phyloP scores from a whole-genome alignment of 2,888 invertebrate species.

The Sclerodermus sp. region DNA sequence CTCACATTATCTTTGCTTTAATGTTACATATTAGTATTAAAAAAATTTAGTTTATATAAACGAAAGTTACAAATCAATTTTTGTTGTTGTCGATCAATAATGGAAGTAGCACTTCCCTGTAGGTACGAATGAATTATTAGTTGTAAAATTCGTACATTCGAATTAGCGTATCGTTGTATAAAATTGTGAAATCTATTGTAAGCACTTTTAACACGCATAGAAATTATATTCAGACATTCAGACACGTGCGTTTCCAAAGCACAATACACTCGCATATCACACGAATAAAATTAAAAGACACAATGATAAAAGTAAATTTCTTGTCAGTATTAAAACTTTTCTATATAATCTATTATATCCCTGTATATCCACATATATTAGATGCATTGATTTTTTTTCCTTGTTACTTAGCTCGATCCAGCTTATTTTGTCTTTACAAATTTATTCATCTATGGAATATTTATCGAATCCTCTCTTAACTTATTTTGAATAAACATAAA shows the following conservation, averaged over 20 bases:
- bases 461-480: background rate
- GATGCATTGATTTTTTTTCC: background rate
- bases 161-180: background rate
- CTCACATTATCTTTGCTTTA: too few species aligned
- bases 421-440: too few species aligned
- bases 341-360: conserved; percentile 32
- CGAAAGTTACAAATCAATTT: too few species aligned
- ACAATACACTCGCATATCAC: background rate
- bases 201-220: background rate
- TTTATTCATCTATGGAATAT: too few species aligned
- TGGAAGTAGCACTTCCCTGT: too few species aligned
- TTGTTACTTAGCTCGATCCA: too few species aligned
- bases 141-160: background rate
- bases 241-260: conserved; percentile 9
- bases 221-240: background rate
- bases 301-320: conserved; percentile 21
- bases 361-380: conserved; percentile 31
- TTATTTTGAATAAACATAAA: background rate
- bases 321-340: conserved; percentile 26
- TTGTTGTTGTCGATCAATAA: too few species aligned
- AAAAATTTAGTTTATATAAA: too few species aligned
- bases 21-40: too few species aligned
- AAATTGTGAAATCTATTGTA: background rate
- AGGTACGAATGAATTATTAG: background rate
- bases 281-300: conserved; percentile 11